These are phyloP conservation scores for Galeopterus variegatus DNA, from an alignment of 2,113 vertebrate genomes.

Conservation along the genomic window DNA sequence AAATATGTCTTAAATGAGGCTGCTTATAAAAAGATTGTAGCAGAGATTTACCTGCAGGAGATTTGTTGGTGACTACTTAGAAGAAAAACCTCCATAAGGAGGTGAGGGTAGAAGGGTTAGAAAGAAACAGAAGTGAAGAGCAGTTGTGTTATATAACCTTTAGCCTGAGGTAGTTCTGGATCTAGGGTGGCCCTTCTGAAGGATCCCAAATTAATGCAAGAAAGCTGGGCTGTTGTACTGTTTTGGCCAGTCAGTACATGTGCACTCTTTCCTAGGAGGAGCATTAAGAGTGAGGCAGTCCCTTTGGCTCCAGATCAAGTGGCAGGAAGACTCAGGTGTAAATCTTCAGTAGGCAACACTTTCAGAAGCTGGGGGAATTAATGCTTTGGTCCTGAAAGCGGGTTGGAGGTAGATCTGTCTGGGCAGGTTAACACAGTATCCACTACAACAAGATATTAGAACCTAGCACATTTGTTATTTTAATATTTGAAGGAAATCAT, in stretches of 20 bases:
- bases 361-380: background rate
- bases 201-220: background rate
- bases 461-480: background rate
- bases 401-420: background rate
- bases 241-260: fast-evolving
- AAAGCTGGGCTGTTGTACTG: background rate
- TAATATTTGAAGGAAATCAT: background rate
- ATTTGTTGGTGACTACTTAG: background rate
- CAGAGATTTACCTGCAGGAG: background rate
- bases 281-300: background rate
- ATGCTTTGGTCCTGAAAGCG: background rate
- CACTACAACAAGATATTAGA: background rate
- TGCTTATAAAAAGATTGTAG: background rate
- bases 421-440: background rate
- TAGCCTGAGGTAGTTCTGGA: background rate
- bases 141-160: too few species aligned
- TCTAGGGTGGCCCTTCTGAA: background rate
- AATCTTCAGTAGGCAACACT: background rate
- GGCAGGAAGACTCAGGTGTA: too few species aligned
- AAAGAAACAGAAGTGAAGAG: background rate
- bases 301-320: background rate
- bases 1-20: background rate
- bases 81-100: background rate
- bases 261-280: background rate
- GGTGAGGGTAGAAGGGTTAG: too few species aligned